Evolutionary conservation across 2,113 vertebrate species (phyloP).

Genomic region (Notiomystis cincta): DNA sequence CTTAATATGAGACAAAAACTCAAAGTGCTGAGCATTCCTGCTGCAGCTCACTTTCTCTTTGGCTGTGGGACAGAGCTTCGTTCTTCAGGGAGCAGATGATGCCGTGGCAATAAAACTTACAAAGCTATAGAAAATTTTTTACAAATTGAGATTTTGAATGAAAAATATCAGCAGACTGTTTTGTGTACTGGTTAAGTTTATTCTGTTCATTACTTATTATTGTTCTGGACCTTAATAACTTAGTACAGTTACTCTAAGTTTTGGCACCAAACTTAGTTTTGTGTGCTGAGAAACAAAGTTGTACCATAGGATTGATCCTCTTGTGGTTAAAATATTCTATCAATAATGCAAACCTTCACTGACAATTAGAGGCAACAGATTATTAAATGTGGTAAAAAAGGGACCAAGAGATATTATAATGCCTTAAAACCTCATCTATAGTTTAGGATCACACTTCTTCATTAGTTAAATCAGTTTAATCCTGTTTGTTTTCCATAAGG

Average conservation of each 20-base stretch:
- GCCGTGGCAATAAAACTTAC: neutral
- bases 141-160: neutral
- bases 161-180: neutral
- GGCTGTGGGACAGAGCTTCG: neutral
- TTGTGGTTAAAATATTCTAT: neutral
- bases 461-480: neutral
- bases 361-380: neutral
- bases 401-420: neutral
- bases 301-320: neutral
- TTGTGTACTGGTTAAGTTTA: neutral
- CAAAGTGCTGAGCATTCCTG: neutral
- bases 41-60: neutral
- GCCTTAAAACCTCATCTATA: neutral
- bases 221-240: neutral
- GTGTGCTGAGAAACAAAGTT: neutral
- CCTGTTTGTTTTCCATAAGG: conserved; percentile 63
- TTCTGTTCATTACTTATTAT: neutral
- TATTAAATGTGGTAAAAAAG: neutral
- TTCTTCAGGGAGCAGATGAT: neutral
- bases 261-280: neutral
- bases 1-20: neutral
- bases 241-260: neutral
- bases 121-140: neutral
- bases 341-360: neutral
- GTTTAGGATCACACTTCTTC: neutral